Conservation (phyloP, 1,140 invertebrate species). For the Heterodera carotae region DNA sequence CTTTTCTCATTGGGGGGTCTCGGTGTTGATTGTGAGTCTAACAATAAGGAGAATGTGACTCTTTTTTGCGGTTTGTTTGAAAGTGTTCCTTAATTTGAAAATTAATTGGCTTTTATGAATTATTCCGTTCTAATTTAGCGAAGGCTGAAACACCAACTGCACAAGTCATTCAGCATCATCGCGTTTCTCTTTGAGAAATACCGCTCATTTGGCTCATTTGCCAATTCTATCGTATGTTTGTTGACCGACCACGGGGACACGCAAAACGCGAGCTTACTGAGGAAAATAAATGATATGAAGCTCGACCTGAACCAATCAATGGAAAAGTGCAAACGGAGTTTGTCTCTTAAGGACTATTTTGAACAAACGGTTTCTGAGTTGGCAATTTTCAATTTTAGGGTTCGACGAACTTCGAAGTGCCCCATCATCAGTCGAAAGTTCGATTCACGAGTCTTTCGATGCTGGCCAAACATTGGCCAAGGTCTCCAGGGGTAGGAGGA, state of each 20-base stretch:
- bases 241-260: background rate
- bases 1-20: no score
- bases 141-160: background rate
- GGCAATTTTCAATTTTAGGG: background rate
- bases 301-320: constrained; percentile 17
- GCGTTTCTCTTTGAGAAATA: background rate
- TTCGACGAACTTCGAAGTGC: constrained; percentile 20
- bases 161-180: background rate
- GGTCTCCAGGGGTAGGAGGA: background rate
- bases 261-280: background rate
- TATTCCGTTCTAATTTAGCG: background rate
- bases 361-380: background rate
- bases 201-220: background rate
- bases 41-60: no score
- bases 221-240: background rate
- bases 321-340: constrained; percentile 12
- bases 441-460: background rate
- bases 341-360: background rate
- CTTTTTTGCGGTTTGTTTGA: background rate
- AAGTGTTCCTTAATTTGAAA: background rate
- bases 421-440: constrained; percentile 18
- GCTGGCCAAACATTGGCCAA: background rate
- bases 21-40: no score
- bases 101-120: no score
- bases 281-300: background rate